These are phyloP conservation scores for Bruchidius siliquastri DNA, from an alignment of 2,888 invertebrate species.

Conservation along the genomic window DNA sequence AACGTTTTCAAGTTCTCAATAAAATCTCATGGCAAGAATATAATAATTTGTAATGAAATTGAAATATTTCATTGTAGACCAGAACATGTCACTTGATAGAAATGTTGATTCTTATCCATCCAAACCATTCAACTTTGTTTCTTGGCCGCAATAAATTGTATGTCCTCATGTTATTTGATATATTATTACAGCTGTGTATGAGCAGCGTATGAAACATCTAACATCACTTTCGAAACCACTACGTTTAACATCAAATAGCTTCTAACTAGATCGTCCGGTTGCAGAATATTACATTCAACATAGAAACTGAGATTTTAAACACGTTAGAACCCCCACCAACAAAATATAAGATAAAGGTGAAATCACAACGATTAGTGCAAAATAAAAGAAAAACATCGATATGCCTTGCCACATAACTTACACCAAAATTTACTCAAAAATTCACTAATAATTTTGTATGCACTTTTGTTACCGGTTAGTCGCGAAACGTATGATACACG, in stretches of 20 bases:
- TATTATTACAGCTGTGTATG: neutral
- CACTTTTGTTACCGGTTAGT: slow-evolving; percentile 24
- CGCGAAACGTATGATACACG: slow-evolving; percentile 20
- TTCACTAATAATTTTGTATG: slow-evolving; percentile 39
- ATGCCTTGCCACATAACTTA: slow-evolving; percentile 32
- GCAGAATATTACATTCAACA: slow-evolving; percentile 27
- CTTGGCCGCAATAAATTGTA: neutral
- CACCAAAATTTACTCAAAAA: slow-evolving; percentile 41
- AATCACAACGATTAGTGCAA: slow-evolving; percentile 42
- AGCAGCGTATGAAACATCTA: neutral
- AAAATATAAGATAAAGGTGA: slow-evolving; percentile 26
- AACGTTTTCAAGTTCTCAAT: too few species aligned
- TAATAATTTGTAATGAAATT: too few species aligned
- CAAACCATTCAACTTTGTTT: neutral
- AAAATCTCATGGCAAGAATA: too few species aligned
- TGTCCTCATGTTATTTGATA: neutral
- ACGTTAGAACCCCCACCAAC: neutral
- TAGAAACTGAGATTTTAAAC: slow-evolving; percentile 14
- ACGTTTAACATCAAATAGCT: slow-evolving; percentile 26
- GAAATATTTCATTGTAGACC: too few species aligned
- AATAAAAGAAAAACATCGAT: slow-evolving; percentile 32
- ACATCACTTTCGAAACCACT: slow-evolving; percentile 1
- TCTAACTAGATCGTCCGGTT: slow-evolving; percentile 21
- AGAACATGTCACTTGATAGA: too few species aligned
- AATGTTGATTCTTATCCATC: too few species aligned